Conservation (phyloP, 2,113 vertebrate species). For the Puntigrus tetrazona region DNA sequence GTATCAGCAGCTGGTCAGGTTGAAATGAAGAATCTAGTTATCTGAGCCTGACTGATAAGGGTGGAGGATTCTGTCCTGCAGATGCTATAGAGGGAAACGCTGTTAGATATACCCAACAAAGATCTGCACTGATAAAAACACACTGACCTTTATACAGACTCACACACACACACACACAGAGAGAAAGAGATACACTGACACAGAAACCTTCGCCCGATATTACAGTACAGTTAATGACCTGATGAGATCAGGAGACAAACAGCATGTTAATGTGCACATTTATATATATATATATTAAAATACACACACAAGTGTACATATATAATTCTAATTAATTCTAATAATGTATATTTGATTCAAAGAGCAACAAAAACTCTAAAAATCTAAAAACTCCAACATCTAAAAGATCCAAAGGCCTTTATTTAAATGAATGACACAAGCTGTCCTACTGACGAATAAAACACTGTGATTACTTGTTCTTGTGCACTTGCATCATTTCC, state of each 20-base stretch:
- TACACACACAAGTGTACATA: too few relatives aligned
- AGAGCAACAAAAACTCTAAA: too few relatives aligned
- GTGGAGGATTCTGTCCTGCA: not conserved
- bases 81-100: not conserved
- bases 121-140: constrained; percentile 5
- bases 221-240: not conserved
- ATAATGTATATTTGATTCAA: too few relatives aligned
- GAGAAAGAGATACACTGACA: not conserved
- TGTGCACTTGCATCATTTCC: not conserved
- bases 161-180: not conserved
- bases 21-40: not conserved
- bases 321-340: too few relatives aligned
- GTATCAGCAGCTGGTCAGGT: not conserved
- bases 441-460: not conserved
- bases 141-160: not conserved
- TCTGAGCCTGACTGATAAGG: not conserved
- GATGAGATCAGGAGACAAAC: not conserved
- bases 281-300: too few relatives aligned
- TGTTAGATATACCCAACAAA: not conserved
- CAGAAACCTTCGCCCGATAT: not conserved
- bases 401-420: too few relatives aligned
- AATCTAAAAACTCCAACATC: too few relatives aligned
- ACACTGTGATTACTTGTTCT: constrained; percentile 10
- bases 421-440: not conserved
- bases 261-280: too few relatives aligned